Evolutionary conservation across 2,113 vertebrate genomes (phyloP).

Genomic region (Elgaria multicarinata): DNA sequence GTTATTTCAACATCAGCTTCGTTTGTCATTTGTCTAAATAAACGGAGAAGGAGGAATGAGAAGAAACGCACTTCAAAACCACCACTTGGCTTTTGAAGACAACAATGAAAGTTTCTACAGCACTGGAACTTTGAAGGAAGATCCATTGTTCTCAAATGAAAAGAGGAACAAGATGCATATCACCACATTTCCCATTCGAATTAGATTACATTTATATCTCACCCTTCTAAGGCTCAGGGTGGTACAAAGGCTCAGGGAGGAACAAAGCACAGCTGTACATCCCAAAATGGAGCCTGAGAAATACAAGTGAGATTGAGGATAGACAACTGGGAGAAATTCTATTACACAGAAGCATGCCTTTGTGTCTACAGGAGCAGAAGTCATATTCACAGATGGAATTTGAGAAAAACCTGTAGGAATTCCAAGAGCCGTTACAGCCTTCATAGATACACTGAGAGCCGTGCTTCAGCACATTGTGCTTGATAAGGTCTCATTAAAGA

Average conservation of each 20-base stretch:
- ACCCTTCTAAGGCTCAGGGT: background rate
- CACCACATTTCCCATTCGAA: background rate
- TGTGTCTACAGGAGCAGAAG: slow-evolving; percentile 9
- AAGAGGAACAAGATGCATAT: background rate
- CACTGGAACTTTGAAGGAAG: background rate
- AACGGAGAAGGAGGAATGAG: too few relatives aligned
- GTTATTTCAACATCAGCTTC: background rate
- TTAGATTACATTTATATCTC: background rate
- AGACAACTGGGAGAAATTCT: background rate
- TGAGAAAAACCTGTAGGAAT: background rate
- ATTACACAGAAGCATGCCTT: background rate
- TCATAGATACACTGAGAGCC: background rate
- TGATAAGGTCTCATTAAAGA: background rate
- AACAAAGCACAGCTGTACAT: background rate
- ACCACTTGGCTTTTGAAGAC: background rate
- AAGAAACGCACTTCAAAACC: background rate
- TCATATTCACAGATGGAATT: slow-evolving; percentile 26
- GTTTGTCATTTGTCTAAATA: background rate
- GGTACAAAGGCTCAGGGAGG: background rate
- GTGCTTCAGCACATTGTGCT: background rate
- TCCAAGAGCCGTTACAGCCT: background rate
- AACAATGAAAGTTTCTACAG: background rate
- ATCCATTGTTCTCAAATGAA: background rate
- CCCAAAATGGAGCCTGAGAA: background rate
- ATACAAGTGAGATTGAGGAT: background rate